Evolutionary conservation across 2,797 vertebrate genomes (phyloP), one percentile per base, ranked within the genome.

Genomic region (Tarsius wallacei): DNA sequence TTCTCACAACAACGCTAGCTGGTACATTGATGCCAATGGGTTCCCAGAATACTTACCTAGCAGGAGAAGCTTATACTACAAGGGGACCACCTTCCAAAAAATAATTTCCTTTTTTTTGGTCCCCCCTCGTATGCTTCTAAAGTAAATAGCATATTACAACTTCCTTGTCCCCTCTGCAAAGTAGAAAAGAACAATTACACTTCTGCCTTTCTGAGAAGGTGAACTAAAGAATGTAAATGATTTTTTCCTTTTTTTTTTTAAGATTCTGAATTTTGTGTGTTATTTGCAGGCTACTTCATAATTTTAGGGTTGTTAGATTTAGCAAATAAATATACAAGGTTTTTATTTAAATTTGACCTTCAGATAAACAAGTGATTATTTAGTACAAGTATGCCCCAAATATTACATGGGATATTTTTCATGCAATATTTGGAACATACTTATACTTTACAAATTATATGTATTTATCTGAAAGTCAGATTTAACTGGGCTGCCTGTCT

Each of bases 311-410:
- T 90, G 36, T 47, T 53, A 71, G 47, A 87, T 49, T 7, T 66
- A 82, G 26, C 74, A 82, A 64, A 47, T 90, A 61, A 93, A 90
- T 94, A 42, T 55, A 19, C 0, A 70, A 83, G 36, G 15, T 78
- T 31, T 49, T 77, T 74, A 70, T 21, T 57, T 96, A 57, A 51
- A 33, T 91, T 73, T 77, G 66, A 73, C 49, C 77, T 94, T 93
- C 59, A 84, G 47, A 93, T 78, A 73, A 93, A 47, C 7, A 78
- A 85, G 16, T 71, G 3, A 71, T 55, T 19, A 57, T 84, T 91
- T 85, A 33, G 31, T 94, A 5, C 24, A 66, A 71, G 10, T 84
- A n/a, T 51, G 26, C 87, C 47, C 83, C 76, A 74, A 42, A 28
- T 83, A 90, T 47, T 88, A 33, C 51, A 49, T 24, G 49, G 42